These are phyloP conservation scores for Pachyrhynchus sulphureomaculatus DNA, from an alignment of 1,140 invertebrate genomes.

Conservation along the genomic window DNA sequence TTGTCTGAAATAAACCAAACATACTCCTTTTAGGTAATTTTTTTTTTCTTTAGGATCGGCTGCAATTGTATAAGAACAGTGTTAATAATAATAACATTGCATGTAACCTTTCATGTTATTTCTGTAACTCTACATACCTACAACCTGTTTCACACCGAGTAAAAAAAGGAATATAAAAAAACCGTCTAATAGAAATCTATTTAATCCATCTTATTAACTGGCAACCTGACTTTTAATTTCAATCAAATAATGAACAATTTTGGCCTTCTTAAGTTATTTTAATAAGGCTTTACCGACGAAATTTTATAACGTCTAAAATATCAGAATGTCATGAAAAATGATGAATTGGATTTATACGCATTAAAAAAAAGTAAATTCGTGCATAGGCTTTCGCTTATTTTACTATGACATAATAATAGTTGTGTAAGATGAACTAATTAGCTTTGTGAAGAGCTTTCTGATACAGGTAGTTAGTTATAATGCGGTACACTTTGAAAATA, in stretches of 20 bases:
- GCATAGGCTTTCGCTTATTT: neutral
- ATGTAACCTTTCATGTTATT: too few relatives aligned
- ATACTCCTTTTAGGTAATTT: too few relatives aligned
- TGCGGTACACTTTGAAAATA: too few relatives aligned
- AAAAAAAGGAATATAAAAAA: neutral
- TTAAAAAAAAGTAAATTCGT: constrained; percentile 9
- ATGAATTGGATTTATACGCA: constrained; percentile 16
- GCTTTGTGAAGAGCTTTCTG: neutral
- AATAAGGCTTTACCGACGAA: constrained; percentile 10
- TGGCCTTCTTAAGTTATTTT: neutral
- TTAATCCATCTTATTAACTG: constrained; percentile 15
- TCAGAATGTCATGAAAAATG: constrained; percentile 19
- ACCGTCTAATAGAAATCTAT: constrained; percentile 11
- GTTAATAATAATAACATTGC: too few relatives aligned
- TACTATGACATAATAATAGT: constrained; percentile 9
- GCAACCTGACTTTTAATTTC: constrained; percentile 18
- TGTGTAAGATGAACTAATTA: constrained; percentile 15
- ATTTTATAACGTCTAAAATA: constrained; percentile 11
- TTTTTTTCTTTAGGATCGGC: too few relatives aligned
- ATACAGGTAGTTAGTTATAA: too few relatives aligned
- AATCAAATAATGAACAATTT: neutral
- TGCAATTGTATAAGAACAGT: too few relatives aligned
- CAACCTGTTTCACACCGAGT: too few relatives aligned
- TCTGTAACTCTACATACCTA: too few relatives aligned
- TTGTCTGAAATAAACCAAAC: too few relatives aligned